phyloP scores from a whole-genome alignment of 1,140 invertebrate genomes.

The Orchesella cincta region DNA sequence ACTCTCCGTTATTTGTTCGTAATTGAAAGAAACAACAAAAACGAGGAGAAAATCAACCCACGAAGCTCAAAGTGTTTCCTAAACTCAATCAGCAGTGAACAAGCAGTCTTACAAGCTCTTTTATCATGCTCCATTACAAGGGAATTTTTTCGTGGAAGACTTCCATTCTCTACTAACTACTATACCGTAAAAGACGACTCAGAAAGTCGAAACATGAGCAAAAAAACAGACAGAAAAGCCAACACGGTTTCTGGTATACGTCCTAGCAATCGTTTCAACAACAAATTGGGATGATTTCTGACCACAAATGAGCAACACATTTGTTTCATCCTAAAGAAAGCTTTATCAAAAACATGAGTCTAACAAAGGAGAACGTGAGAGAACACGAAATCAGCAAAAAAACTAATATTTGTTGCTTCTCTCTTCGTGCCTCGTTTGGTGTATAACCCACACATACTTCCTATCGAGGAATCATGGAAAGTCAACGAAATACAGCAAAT shows the following conservation, averaged over 20 bases:
- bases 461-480: neutral
- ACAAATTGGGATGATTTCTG: constrained; percentile 15
- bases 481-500: constrained; percentile 10
- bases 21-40: constrained; percentile 20
- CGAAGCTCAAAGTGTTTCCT: neutral
- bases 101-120: constrained; percentile 5
- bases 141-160: neutral
- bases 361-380: neutral
- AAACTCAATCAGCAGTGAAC: constrained; percentile 24
- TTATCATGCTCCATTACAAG: neutral
- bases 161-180: neutral
- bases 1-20: neutral
- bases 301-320: constrained; percentile 2
- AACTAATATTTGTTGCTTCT: constrained; percentile 18
- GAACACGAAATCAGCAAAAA: constrained; percentile 12
- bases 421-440: neutral
- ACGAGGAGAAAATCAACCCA: neutral
- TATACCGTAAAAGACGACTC: neutral
- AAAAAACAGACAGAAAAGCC: constrained; percentile 8
- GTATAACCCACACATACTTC: neutral
- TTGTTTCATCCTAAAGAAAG: neutral
- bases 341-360: neutral
- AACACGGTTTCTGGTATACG: no score
- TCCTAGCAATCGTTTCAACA: neutral
- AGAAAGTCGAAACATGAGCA: neutral